Evolutionary conservation across 2,113 vertebrate genomes (phyloP).

Genomic region (Pygoscelis adeliae): DNA sequence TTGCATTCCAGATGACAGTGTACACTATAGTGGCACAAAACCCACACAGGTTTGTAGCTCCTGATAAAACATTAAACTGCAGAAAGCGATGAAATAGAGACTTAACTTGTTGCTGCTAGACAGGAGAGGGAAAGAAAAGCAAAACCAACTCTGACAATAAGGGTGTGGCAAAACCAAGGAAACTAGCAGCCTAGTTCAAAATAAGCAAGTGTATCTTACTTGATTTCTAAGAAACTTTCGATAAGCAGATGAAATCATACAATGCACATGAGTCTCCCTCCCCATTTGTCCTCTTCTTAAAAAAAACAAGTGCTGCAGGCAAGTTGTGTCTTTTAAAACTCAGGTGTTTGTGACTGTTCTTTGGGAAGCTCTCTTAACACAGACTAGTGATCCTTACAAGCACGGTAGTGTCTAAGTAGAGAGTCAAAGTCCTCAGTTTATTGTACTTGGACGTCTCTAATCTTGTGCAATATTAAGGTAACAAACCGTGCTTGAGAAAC

Average conservation of each 20-base stretch:
- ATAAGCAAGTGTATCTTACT: neutral
- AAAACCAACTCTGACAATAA: neutral
- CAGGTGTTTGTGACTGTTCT: neutral
- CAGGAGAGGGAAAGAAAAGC: neutral
- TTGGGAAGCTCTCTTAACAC: neutral
- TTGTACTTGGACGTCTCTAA: neutral
- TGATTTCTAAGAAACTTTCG: neutral
- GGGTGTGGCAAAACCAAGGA: neutral
- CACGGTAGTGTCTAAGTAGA: neutral
- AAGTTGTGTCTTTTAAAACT: neutral
- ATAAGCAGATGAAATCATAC: neutral
- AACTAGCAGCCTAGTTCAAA: neutral
- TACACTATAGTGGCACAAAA: neutral
- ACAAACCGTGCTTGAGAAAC: neutral
- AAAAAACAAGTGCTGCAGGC: neutral
- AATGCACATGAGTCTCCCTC: neutral
- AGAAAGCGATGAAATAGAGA: neutral
- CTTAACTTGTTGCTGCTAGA: neutral
- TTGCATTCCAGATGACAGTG: neutral
- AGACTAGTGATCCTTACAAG: neutral
- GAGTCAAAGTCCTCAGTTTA: neutral
- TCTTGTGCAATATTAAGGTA: neutral
- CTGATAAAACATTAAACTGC: neutral
- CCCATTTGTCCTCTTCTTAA: neutral
- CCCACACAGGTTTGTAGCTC: neutral